Evolutionary conservation across 2,797 vertebrate genomes (phyloP).

Genomic region (Microctenopoma stevenorrisi): DNA sequence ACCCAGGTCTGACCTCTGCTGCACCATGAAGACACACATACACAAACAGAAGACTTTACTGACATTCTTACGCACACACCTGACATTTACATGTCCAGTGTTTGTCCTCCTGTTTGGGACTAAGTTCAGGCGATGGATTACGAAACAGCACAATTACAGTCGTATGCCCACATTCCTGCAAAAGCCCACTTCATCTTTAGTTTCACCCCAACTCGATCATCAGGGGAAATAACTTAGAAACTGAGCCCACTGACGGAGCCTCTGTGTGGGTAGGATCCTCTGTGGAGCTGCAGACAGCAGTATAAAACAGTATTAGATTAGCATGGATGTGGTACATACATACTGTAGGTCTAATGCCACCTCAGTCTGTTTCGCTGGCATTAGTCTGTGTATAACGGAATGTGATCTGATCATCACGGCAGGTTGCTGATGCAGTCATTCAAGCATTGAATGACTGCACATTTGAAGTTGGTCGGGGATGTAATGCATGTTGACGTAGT

Average conservation of each 20-base stretch:
- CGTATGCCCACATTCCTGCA: conserved; percentile 21
- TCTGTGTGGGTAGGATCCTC: conserved; percentile 18
- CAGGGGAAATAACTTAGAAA: conserved; percentile 36
- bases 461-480: not conserved
- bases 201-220: conserved; percentile 20
- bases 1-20: conserved; percentile 88
- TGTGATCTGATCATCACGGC: not conserved
- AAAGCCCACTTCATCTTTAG: conserved; percentile 28
- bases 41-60: not conserved
- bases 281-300: conserved; percentile 1
- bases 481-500: not conserved
- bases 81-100: conserved; percentile 7
- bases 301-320: conserved; percentile 16
- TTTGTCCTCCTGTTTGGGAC: conserved; percentile 20
- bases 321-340: conserved; percentile 9
- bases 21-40: conserved; percentile 15
- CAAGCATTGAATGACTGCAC: too few species aligned
- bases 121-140: conserved; percentile 33
- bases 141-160: conserved; percentile 40
- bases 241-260: conserved; percentile 33
- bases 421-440: conserved; percentile 2
- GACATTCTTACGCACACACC: not conserved
- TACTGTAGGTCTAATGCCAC: not conserved
- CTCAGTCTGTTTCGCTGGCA: not conserved
- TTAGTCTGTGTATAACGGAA: not conserved